Conservation (phyloP, 1,140 invertebrate species). For the Harpegnathos saltator region DNA sequence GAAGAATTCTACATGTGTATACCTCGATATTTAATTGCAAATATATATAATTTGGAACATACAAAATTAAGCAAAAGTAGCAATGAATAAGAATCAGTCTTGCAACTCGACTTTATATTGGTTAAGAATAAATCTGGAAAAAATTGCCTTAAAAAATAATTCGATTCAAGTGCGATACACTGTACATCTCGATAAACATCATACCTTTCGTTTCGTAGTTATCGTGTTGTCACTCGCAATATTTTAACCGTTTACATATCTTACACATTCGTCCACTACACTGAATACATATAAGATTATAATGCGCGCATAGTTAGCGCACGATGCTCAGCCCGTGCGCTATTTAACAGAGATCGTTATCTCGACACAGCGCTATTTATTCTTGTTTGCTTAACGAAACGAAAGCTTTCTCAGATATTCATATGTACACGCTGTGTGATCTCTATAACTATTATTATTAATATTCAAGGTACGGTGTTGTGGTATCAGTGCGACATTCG, state of each 20-base stretch:
- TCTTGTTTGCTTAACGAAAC: constrained; percentile 5
- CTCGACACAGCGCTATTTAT: not conserved
- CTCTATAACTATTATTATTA: constrained; percentile 29
- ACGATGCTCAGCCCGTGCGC: not conserved
- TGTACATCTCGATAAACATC: constrained; percentile 35
- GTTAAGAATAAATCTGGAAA: not conserved
- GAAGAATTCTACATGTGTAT: too few species aligned
- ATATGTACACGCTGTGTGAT: constrained; percentile 38
- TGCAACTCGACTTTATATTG: constrained; percentile 2
- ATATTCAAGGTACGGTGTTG: constrained; percentile 29
- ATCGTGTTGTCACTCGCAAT: not conserved
- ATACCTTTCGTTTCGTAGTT: constrained; percentile 19
- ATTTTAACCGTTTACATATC: not conserved
- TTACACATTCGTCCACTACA: constrained; percentile 14
- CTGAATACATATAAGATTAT: constrained; percentile 31
- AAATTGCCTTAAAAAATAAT: constrained; percentile 14
- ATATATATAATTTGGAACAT: too few species aligned
- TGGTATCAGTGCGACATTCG: constrained; percentile 15
- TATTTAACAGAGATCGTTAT: not conserved
- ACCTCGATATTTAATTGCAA: too few species aligned
- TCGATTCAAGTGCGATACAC: not conserved
- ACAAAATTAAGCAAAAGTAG: too few species aligned
- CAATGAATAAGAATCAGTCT: too few species aligned
- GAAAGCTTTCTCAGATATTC: constrained; percentile 31
- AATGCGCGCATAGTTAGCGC: constrained; percentile 12